phyloP scores from a whole-genome alignment of 2,888 invertebrate genomes.

The Lasioglossum leucozonium region DNA sequence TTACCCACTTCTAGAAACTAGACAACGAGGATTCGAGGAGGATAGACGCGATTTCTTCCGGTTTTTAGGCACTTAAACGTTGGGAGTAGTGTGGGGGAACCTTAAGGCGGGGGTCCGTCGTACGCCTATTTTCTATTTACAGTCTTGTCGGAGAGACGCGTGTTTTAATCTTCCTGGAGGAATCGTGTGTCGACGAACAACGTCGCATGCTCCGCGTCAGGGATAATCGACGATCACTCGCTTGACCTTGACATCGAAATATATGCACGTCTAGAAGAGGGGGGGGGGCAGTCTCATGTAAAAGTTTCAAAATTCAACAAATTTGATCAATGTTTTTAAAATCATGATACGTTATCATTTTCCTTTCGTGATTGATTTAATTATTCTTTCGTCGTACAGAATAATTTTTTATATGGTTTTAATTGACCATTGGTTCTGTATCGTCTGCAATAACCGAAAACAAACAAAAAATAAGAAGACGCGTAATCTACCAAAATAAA shows the following conservation, averaged over 20 bases:
- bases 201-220: background rate
- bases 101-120: slow-evolving; percentile 63
- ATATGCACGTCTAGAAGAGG: background rate
- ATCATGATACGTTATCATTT: too few relatives aligned
- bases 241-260: background rate
- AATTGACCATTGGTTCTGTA: too few relatives aligned
- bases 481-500: too few relatives aligned
- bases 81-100: slow-evolving; percentile 63
- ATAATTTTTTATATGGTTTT: too few relatives aligned
- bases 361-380: too few relatives aligned
- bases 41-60: slow-evolving; percentile 60
- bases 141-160: slow-evolving; percentile 63
- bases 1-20: slow-evolving; percentile 65
- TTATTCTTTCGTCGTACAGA: too few relatives aligned
- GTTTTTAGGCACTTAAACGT: slow-evolving; percentile 72
- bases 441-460: too few relatives aligned
- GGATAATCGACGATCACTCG: background rate
- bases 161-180: slow-evolving; percentile 51
- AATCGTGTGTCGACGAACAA: slow-evolving; percentile 29
- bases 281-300: background rate
- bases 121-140: slow-evolving; percentile 70
- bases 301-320: background rate
- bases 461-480: too few relatives aligned
- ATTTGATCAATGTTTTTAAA: background rate
- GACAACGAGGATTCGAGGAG: slow-evolving; percentile 63